Evolutionary conservation across 2,113 vertebrate species (phyloP).

Genomic region (Actinemys pallida): DNA sequence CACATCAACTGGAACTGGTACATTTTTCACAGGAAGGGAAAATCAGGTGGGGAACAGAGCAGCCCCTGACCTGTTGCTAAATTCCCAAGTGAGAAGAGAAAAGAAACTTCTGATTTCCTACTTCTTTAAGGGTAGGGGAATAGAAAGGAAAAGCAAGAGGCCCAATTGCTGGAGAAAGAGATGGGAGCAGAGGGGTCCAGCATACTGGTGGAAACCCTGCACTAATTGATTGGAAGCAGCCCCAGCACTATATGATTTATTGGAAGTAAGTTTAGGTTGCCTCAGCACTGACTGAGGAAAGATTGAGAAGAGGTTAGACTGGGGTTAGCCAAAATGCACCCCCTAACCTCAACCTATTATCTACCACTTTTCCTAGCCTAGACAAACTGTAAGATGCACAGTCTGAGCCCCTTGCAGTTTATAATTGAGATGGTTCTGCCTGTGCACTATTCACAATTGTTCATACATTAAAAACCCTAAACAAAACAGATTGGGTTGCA

Average conservation of each 20-base stretch:
- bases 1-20: not conserved
- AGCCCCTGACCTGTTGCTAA: not conserved
- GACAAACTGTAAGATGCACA: not conserved
- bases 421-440: not conserved
- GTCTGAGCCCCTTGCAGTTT: not conserved
- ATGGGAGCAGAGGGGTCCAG: accelerated
- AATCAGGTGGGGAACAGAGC: not conserved
- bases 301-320: conserved; percentile 8
- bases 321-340: not conserved
- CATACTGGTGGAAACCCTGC: not conserved
- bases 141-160: not conserved
- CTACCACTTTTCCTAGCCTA: not conserved
- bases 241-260: not conserved
- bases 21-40: not conserved
- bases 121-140: not conserved
- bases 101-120: not conserved
- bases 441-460: not conserved
- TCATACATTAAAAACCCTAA: not conserved
- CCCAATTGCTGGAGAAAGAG: not conserved
- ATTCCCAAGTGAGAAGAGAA: no score
- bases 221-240: not conserved
- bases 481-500: not conserved
- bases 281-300: not conserved
- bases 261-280: conserved; percentile 10
- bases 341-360: not conserved